Evolutionary conservation across 92 coral and sea anemone species (phyloP).

Genomic region (Bergia sp.): DNA sequence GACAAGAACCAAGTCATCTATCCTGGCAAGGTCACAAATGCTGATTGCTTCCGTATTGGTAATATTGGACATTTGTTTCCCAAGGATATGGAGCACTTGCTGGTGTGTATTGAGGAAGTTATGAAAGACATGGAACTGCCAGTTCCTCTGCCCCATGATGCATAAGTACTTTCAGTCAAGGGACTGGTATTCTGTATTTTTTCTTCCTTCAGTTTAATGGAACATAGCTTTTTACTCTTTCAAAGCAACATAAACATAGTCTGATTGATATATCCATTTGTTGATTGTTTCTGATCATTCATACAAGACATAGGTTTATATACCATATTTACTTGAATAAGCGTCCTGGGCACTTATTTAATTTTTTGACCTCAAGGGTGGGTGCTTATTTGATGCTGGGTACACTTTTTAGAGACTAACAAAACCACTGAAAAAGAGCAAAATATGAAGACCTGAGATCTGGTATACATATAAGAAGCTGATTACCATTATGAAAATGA

Average conservation of each 20-base stretch:
- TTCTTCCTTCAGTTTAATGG: background rate
- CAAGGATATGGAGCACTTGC: slow-evolving; percentile 85
- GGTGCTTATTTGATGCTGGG: no score
- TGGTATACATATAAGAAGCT: no score
- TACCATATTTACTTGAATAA: no score
- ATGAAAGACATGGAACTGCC: slow-evolving; percentile 81
- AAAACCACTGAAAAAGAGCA: no score
- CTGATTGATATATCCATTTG: background rate
- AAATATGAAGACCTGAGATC: no score
- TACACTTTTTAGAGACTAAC: no score
- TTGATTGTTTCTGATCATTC: background rate
- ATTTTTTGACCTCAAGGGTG: no score
- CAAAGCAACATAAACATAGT: background rate
- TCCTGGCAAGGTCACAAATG: slow-evolving; percentile 93
- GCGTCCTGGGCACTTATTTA: no score
- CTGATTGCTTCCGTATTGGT: slow-evolving; percentile 93
- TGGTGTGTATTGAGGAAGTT: slow-evolving; percentile 81
- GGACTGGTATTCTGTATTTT: background rate
- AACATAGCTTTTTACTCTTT: background rate
- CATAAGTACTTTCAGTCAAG: background rate
- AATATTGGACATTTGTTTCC: slow-evolving; percentile 93
- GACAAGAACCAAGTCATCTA: slow-evolving; percentile 90
- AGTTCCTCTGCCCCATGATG: slow-evolving; percentile 55
- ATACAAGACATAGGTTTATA: no score
- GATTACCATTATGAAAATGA: no score